Percentiles rank a stretch among this genome's conserved stretches.
Conservation (phyloP, 2,888 invertebrate genomes). For the Meandrusa payeni region DNA sequence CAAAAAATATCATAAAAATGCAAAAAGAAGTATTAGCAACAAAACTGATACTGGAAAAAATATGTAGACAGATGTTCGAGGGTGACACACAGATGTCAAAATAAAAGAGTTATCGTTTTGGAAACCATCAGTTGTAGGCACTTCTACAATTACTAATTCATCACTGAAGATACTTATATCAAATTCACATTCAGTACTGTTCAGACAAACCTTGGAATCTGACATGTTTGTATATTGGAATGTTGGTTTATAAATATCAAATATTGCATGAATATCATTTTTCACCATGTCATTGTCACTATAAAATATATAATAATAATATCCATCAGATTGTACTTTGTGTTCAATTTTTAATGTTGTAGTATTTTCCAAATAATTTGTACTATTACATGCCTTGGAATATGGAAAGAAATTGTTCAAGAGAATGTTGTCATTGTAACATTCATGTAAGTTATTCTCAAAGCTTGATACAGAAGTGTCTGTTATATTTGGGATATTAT, state of each 20-base stretch:
- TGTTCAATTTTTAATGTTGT: slow-evolving; percentile 84
- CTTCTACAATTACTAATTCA: slow-evolving; percentile 91
- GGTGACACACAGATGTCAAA: slow-evolving; percentile 89
- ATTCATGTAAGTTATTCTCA: slow-evolving; percentile 87
- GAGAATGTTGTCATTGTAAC: slow-evolving; percentile 89
- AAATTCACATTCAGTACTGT: slow-evolving; percentile 89
- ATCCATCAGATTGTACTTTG: slow-evolving; percentile 87
- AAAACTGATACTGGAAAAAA: slow-evolving; percentile 90
- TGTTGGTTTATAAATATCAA: slow-evolving; percentile 92
- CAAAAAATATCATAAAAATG: slow-evolving; percentile 85
- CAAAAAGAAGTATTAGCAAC: slow-evolving; percentile 88
- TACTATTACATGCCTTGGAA: slow-evolving; percentile 84
- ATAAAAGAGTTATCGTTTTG: slow-evolving; percentile 87
- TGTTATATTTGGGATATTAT: slow-evolving; percentile 68
- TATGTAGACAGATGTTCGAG: slow-evolving; percentile 88
- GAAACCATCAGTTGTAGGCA: slow-evolving; percentile 90
- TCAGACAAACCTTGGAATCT: slow-evolving; percentile 85
- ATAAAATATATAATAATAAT: slow-evolving; percentile 94
- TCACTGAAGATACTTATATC: slow-evolving; percentile 86
- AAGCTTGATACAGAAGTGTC: slow-evolving; percentile 91
- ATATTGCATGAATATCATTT: slow-evolving; percentile 91
- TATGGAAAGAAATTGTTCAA: slow-evolving; percentile 86
- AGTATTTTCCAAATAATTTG: slow-evolving; percentile 84
- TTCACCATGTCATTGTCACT: slow-evolving; percentile 90
- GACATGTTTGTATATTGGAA: slow-evolving; percentile 87